Evolutionary conservation across 2,888 invertebrate species (phyloP).

Genomic region (Dilophus febrilis): DNA sequence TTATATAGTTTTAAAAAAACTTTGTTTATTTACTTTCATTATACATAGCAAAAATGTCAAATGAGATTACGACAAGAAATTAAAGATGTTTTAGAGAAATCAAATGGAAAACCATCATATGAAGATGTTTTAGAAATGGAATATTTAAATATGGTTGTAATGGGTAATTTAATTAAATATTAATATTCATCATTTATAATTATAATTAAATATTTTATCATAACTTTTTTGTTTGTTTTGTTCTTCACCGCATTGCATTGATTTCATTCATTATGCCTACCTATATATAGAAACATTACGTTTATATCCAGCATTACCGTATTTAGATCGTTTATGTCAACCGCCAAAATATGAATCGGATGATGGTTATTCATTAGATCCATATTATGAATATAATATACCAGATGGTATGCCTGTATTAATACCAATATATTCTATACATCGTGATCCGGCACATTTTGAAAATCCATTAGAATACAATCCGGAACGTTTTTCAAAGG

Average conservation of each 20-base stretch:
- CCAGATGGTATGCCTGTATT: slow-evolving; percentile 24
- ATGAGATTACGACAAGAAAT: slow-evolving; percentile 29
- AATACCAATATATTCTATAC: slow-evolving; percentile 22
- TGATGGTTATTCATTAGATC: slow-evolving; percentile 18
- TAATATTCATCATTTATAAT: too few species aligned
- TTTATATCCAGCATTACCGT: slow-evolving; percentile 26
- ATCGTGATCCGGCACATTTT: slow-evolving; percentile 25
- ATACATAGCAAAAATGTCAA: slow-evolving; percentile 25
- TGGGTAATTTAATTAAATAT: too few species aligned
- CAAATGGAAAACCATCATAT: slow-evolving; percentile 24
- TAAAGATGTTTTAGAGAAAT: slow-evolving; percentile 19
- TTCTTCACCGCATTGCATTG: too few species aligned
- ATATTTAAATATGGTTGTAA: slow-evolving; percentile 29
- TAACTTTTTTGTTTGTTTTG: too few species aligned
- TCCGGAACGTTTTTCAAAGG: slow-evolving; percentile 26
- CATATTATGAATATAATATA: slow-evolving; percentile 18
- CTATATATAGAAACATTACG: slow-evolving; percentile 19
- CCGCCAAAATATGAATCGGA: slow-evolving; percentile 10
- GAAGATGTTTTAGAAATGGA: slow-evolving; percentile 26
- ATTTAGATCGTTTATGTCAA: slow-evolving; percentile 25
- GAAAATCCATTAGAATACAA: slow-evolving; percentile 23
- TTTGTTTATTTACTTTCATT: too few species aligned
- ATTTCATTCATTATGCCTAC: too few species aligned
- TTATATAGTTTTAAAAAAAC: too few species aligned
- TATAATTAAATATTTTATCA: too few species aligned